Evolutionary conservation across 2,113 vertebrate genomes (phyloP).

Genomic region (Telmatochromis bifrenatus): DNA sequence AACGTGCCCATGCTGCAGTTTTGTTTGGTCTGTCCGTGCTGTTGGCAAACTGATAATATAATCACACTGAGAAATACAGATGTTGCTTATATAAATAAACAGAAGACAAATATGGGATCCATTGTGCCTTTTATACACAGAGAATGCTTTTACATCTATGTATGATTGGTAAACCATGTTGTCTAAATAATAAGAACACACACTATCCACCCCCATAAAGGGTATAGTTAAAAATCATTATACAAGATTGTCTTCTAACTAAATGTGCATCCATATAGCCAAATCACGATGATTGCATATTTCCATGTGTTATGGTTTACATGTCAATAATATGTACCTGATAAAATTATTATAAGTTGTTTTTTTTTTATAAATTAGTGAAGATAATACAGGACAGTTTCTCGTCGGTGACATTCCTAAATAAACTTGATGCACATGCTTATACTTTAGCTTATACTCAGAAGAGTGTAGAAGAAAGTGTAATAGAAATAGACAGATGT

Average conservation of each 20-base stretch:
- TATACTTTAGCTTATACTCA: neutral
- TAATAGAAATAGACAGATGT: neutral
- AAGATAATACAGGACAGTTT: neutral
- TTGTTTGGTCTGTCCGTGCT: neutral
- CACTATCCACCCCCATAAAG: neutral
- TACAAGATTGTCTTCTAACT: neutral
- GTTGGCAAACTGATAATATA: neutral
- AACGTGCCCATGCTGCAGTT: neutral
- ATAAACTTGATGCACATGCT: neutral
- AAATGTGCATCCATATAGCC: neutral
- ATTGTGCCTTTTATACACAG: neutral
- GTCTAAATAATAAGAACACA: neutral
- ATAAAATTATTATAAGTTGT: neutral
- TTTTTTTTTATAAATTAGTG: neutral
- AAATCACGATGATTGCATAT: too few relatives aligned
- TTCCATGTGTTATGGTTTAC: neutral
- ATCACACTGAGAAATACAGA: neutral
- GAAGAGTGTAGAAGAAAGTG: neutral
- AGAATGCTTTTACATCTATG: neutral
- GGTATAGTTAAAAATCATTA: neutral
- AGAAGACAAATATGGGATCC: neutral
- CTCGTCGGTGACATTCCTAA: fast-evolving
- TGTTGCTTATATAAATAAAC: neutral
- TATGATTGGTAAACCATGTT: neutral
- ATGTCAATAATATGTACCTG: neutral